Evolutionary conservation across 2,113 vertebrate species (phyloP), one percentile per base, ranked within the genome.

Genomic region (Pelecanus crispus): DNA sequence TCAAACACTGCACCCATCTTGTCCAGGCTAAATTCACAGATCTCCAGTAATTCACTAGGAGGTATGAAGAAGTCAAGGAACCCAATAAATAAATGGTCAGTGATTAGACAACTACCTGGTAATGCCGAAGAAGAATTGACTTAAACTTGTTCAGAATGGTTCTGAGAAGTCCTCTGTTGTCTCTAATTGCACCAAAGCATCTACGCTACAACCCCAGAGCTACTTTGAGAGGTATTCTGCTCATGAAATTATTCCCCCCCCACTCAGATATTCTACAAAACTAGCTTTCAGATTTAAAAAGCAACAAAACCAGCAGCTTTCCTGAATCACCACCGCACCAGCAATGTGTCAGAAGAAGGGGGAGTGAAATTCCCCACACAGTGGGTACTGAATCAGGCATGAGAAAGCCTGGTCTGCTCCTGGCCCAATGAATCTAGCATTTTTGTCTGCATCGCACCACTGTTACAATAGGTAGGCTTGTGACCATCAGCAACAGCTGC

Each of bases 21-120:
- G 72, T 99, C 99, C 97, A 99, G 97, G 96, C 98, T 99, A 66
- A 98, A 98, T 68, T 99, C 99, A 59, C 99, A 99, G 92, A 99
- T 98, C 98, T 99, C 99, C 96, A 99, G 97, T 58, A 99, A 94
- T 96, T 99, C 99, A 72, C 98, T 97, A 79, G 99, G 99, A 91
- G 98, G 99, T 99, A 98, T 81, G 59, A 68, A 66, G 65, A 93
- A 94, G 99, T 99, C 97, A 99, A 99, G 99, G 98, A 96, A 86
- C 5, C 8, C 3, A 91, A 40, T 16, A 47, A 49, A 45, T 14
- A 10, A 0, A 42, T 31, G 32, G 53, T 15, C 38, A 63, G 11
- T 52, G 40, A 34, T 61, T 42, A 68, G 18, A 58, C 8, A 49
- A 50, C 19, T 47, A 62, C 26, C 40, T 28, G n/a, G 36, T 38